A percentile compares a stretch with the other conserved stretches of the same genome.
Conservation (phyloP, 2,888 invertebrate genomes). For the Heliconius cydno region DNA sequence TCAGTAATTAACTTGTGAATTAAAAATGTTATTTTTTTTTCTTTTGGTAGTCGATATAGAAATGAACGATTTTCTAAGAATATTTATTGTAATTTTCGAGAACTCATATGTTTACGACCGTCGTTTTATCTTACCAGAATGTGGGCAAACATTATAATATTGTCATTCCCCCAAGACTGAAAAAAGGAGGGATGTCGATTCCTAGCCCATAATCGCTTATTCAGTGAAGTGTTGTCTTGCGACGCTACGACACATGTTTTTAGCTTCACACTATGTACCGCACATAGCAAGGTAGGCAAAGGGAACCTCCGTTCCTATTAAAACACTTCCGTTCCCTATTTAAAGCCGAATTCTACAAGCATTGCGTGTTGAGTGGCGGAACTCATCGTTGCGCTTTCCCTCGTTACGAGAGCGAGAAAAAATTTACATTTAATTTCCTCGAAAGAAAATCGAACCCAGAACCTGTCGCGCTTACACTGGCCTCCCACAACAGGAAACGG, state of each 20-base stretch:
- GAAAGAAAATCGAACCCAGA: not conserved
- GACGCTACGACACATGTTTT: not conserved
- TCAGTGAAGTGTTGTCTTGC: too few species aligned
- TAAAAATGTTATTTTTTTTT: not conserved
- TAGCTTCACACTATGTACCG: not conserved
- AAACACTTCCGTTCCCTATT: not conserved
- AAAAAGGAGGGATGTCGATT: too few species aligned
- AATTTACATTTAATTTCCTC: not conserved
- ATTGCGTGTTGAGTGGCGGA: not conserved
- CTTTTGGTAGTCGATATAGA: not conserved
- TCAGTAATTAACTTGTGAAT: not conserved
- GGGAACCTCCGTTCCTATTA: not conserved
- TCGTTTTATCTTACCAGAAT: too few species aligned
- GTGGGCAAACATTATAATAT: too few species aligned
- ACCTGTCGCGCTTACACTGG: not conserved
- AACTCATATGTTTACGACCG: too few species aligned
- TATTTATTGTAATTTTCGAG: too few species aligned
- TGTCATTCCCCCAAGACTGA: too few species aligned
- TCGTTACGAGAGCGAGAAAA: not conserved
- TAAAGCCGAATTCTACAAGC: not conserved
- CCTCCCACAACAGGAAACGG: too few species aligned
- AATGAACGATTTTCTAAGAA: too few species aligned
- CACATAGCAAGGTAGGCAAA: not conserved
- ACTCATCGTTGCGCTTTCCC: not conserved
- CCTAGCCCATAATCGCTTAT: too few species aligned